These are phyloP conservation scores for Xestobium rufovillosum DNA, from an alignment of 2,888 invertebrate species.

Conservation along the genomic window DNA sequence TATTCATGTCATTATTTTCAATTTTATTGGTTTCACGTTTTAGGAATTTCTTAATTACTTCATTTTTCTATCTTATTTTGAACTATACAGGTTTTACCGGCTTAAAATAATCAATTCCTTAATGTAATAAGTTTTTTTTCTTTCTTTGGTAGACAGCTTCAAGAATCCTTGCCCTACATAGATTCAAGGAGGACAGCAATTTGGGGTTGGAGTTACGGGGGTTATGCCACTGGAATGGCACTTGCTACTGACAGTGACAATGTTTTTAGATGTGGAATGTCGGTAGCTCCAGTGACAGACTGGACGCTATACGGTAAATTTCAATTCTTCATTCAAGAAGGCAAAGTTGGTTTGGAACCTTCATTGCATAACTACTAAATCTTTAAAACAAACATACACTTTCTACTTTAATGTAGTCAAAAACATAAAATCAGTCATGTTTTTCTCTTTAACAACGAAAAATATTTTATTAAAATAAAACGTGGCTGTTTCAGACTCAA, in stretches of 20 bases:
- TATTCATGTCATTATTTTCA: no score
- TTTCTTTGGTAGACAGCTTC: conserved; percentile 50
- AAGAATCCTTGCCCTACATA: conserved; percentile 61
- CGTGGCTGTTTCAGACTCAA: conserved; percentile 85
- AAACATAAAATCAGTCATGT: conserved; percentile 1
- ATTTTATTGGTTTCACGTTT: no score
- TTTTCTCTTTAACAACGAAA: no score
- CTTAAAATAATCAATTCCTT: no score
- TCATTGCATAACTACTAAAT: no score
- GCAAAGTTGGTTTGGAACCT: no score
- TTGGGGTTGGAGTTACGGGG: conserved; percentile 99
- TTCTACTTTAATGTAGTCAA: no score
- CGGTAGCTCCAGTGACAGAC: conserved; percentile 94
- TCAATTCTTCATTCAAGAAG: no score
- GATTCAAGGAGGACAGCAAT: conserved; percentile 79
- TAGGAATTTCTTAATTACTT: no score
- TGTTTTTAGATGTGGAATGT: conserved; percentile 87
- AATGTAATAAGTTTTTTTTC: conserved; percentile 7
- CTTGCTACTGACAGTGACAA: conserved; percentile 66
- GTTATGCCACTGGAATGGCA: conserved; percentile 84
- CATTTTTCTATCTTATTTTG: not conserved
- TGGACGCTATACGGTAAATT: conserved; percentile 90
- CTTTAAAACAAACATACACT: no score
- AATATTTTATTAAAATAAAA: no score
- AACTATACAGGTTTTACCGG: no score